These are phyloP conservation scores for Neostethus bicornis DNA, from an alignment of 2,797 vertebrate genomes.

Conservation along the genomic window DNA sequence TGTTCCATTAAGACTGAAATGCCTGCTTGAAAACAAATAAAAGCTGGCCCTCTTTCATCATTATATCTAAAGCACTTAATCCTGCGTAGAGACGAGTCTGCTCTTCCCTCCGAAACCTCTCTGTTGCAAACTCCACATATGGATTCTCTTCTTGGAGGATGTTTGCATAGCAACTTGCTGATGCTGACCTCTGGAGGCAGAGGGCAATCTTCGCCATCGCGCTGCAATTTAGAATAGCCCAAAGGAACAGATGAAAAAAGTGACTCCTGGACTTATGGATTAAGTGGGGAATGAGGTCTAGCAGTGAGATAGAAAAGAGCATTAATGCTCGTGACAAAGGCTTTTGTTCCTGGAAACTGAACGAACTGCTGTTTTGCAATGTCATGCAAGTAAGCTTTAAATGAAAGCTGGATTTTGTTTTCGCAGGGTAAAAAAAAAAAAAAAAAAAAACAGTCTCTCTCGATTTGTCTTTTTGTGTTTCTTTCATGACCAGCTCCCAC, in stretches of 20 bases:
- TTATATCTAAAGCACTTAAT: conserved; percentile 76
- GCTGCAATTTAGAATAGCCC: conserved; percentile 10
- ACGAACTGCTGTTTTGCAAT: conserved; percentile 20
- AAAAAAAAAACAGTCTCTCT: too few species aligned
- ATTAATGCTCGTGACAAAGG: conserved; percentile 33
- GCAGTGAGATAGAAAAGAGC: conserved; percentile 23
- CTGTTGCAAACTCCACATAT: conserved; percentile 57
- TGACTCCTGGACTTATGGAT: conserved; percentile 24
- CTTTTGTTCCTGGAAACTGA: conserved; percentile 39
- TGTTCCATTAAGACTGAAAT: conserved; percentile 67
- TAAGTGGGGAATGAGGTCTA: conserved; percentile 16
- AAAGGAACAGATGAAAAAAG: conserved; percentile 17
- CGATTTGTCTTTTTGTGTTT: conserved; percentile 43
- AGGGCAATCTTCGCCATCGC: conserved; percentile 23
- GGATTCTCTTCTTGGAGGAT: conserved; percentile 49
- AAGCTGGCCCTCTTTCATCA: conserved; percentile 69
- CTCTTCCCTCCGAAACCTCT: conserved; percentile 51
- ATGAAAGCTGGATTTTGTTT: conserved; percentile 41
- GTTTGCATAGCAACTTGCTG: conserved; percentile 53
- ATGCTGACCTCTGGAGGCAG: conserved; percentile 38
- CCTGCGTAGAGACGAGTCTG: conserved; percentile 54
- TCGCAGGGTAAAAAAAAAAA: conserved; percentile 37
- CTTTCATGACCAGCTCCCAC: conserved; percentile 26
- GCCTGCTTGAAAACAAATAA: conserved; percentile 73
- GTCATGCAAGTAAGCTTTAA: conserved; percentile 19